Evolutionary conservation across 2,797 vertebrate species (phyloP), one percentile per base, ranked within the genome.

Genomic region (Silurus aristotelis): DNA sequence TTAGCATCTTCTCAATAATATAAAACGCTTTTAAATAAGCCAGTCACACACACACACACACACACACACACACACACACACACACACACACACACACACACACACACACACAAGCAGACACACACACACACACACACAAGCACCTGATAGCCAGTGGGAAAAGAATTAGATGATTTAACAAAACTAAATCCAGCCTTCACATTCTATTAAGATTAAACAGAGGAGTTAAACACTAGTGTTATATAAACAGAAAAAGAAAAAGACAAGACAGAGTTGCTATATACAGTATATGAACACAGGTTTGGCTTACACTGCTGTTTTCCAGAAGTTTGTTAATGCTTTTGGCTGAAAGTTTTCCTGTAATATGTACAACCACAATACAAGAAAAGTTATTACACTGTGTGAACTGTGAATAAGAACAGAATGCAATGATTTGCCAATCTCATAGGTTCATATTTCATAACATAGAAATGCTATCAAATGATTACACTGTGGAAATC

Each of bases 1-100:
- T 86, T 85, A 87, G 66, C 84, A 82, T 83, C 52, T 83, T 71
- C 6, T 58, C 80, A 82, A 64, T 89, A 85, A 82, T 72, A 89
- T 84, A 82, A 86, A 43, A 79, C 27, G 82, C 43, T 87, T 66
- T 84, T 82, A 64, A 89, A 85, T 64, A 87, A 85, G 79, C 76
- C 3, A 20, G 63, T 85, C 87, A 83, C 76, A 80, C 81, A 68
- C n/a, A 38, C 31, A 19, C 27, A 10, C 38, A 46, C 43, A 48
- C 38, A 43, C 67, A 70, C 31, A 68, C 67, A 19, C 67, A 31
- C 27, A 66, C 63, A 6, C n/a, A 27, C 60, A 9, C 60, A 61
- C 60, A 61, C 60, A 38, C 60, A 10, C 61, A 68, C 27, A 68
- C 86, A 81, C 64, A 56, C 13, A 77, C 80, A 63, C 52, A 31